Percentiles rank a stretch among this genome's conserved stretches.
Conservation (phyloP, 2,113 vertebrate genomes). For the Notiomystis cincta region DNA sequence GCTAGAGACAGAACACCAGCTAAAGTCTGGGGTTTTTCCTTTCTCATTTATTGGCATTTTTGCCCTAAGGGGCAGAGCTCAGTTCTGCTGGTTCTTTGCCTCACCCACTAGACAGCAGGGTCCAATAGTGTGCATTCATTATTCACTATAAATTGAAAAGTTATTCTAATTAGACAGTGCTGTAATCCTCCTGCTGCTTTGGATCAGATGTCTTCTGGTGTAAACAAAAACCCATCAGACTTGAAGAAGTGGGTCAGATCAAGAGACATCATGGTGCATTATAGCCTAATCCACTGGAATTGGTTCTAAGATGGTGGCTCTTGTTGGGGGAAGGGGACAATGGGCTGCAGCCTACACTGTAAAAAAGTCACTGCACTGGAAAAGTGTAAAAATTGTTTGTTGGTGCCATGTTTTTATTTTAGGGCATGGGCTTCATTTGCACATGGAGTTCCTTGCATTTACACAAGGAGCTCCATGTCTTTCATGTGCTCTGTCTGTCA, state of each 20-base stretch:
- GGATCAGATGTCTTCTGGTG: conserved; percentile 13
- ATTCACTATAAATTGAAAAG: conserved; percentile 1
- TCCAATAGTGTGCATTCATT: neutral
- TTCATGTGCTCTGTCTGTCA: neutral
- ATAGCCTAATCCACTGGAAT: neutral
- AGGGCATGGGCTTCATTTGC: neutral
- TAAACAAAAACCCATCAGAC: conserved; percentile 18
- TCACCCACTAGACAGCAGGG: neutral
- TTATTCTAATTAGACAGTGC: conserved; percentile 24
- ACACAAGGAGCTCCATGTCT: neutral
- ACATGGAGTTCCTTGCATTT: neutral
- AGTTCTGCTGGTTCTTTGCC: neutral
- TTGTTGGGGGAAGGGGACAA: neutral
- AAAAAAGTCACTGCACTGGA: neutral
- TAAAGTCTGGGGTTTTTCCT: neutral
- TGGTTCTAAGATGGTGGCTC: neutral
- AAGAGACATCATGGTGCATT: neutral
- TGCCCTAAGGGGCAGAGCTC: neutral
- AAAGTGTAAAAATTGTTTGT: neutral
- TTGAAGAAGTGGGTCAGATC: conserved; percentile 27
- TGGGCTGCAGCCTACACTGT: neutral
- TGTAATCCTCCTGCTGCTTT: conserved; percentile 41
- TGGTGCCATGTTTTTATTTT: neutral
- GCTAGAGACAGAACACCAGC: neutral
- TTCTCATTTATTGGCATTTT: neutral